Conservation (phyloP, 2,797 vertebrate species). For the Melanotaenia boesemani region DNA sequence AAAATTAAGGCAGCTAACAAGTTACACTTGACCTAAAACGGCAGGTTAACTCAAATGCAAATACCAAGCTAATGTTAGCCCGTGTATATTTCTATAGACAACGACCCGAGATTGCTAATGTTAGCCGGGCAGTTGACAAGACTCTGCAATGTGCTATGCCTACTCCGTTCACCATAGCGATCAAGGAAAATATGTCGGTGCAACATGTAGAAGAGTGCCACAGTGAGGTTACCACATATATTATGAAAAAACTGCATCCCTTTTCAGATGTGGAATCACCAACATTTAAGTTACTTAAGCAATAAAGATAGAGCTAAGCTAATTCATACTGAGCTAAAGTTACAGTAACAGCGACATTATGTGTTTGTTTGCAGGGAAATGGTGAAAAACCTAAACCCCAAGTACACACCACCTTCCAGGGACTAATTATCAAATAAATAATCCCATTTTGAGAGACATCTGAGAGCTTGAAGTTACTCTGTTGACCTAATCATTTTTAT, state of each 20-base stretch:
- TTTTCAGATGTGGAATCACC: conserved; percentile 2
- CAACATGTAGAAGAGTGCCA: not conserved
- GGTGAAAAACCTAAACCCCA: not conserved
- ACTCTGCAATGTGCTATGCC: not conserved
- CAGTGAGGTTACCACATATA: not conserved
- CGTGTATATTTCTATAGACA: too few species aligned
- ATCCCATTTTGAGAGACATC: too few species aligned
- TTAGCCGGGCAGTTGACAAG: not conserved
- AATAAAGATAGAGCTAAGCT: not conserved
- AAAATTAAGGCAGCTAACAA: not conserved
- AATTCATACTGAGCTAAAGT: not conserved
- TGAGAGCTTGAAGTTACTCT: too few species aligned
- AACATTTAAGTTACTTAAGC: not conserved
- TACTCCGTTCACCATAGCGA: too few species aligned
- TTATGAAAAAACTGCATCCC: not conserved
- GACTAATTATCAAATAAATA: not conserved
- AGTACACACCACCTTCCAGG: not conserved
- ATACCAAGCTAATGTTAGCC: too few species aligned
- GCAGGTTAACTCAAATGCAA: not conserved
- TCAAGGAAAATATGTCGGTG: too few species aligned
- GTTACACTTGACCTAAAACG: too few species aligned
- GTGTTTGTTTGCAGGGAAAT: not conserved
- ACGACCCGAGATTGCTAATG: too few species aligned
- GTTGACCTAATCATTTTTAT: too few species aligned
- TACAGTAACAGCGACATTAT: not conserved